Evolutionary conservation across 2,113 vertebrate species (phyloP), one percentile per base, ranked within the genome.

Genomic region (Ciconia maguari): DNA sequence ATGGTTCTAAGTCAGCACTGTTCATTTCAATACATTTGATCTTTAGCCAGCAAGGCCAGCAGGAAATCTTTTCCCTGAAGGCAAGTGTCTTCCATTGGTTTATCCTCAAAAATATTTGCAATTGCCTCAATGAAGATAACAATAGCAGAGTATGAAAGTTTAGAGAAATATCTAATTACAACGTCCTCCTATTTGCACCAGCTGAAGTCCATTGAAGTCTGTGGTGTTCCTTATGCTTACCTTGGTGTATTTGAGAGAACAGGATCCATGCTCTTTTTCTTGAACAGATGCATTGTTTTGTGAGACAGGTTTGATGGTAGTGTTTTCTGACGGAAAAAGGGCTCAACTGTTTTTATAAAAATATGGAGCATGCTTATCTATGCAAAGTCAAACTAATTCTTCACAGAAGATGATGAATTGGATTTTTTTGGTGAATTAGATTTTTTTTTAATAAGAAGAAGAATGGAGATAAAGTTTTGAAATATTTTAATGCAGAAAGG

Each of bases 351-450:
- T 91, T 77, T 93, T 95, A 42, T 68, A 68, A 83, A 89, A 79
- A 12, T 90, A 62, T 66, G 79, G 81, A 90, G 68, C 15, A 8
- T 66, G 71, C 54, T 92, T 89, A 93, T 90, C 95, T 97, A 96
- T 97, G 95, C 95, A 97, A 97, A 93, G 87, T 82, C 70, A 83
- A 90, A 55, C 62, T 77, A 12, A 48, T 81, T 91, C 94, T 93
- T 96, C 94, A 78, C 41, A 70, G 58, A 87, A 27, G 74, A 78
- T 82, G 72, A 90, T 71, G 36, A 83, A 94, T 76, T 81, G 75
- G 68, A 42, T 71, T 60, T 83, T 95, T 93, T 77, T 44, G 6
- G 69, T 83, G 76, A 95, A 87, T 25, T 48, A 64, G 76, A 25
- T 65, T 5, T 74, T 90, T 71, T 95, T 82, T 82, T 54, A 8